phyloP scores from a whole-genome alignment of 2,113 vertebrate species.

The Melozone crissalis region DNA sequence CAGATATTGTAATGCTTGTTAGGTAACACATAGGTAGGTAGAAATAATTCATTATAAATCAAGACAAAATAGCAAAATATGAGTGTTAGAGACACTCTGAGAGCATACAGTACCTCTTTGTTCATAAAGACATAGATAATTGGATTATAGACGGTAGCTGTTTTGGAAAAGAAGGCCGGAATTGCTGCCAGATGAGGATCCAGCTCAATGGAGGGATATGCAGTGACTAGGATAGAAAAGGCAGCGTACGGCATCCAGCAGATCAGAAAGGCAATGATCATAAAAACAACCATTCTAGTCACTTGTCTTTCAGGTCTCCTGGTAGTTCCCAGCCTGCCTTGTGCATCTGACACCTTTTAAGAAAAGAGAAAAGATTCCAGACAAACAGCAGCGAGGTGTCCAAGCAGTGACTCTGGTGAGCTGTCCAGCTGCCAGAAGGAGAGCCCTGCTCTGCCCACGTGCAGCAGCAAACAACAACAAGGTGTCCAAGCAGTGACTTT shows the following conservation, averaged over 20 bases:
- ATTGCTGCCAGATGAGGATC: conserved; percentile 83
- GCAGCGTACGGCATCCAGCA: conserved; percentile 86
- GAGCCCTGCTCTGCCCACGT: not conserved
- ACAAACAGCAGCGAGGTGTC: not conserved
- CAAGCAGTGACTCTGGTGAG: not conserved
- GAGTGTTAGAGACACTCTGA: not conserved
- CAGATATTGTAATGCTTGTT: not conserved
- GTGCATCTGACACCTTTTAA: conserved; percentile 79
- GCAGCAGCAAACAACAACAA: not conserved
- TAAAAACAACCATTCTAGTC: conserved; percentile 88
- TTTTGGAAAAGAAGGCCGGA: conserved; percentile 90
- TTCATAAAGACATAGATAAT: conserved; percentile 93
- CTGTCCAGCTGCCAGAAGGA: not conserved
- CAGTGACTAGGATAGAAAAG: conserved; percentile 84
- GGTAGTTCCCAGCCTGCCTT: conserved; percentile 76
- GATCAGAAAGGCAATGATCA: conserved; percentile 88
- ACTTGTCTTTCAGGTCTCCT: conserved; percentile 86
- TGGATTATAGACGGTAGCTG: conserved; percentile 88
- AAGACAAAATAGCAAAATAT: not conserved
- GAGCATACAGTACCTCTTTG: conserved; percentile 81
- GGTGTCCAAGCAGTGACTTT: not conserved
- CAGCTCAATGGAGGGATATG: conserved; percentile 78
- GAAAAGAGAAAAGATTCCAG: not conserved
- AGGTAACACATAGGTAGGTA: not conserved
- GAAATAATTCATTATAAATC: not conserved